Evolutionary conservation across 2,888 invertebrate species (phyloP), one percentile per base, ranked within the genome.

Genomic region (Adelphocoris suturalis): DNA sequence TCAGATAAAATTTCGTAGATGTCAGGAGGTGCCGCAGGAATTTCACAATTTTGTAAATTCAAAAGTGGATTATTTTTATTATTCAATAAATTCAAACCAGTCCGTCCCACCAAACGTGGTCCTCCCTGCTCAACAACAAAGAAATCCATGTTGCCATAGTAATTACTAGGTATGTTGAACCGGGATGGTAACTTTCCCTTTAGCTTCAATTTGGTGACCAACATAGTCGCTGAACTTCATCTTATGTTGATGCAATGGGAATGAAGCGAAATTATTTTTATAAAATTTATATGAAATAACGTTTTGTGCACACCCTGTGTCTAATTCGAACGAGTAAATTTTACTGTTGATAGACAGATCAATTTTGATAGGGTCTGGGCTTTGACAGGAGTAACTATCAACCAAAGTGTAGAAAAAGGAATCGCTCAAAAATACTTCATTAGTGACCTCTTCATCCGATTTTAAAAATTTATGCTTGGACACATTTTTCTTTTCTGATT

Each of bases 101-200:
- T 48, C 48, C 52, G 52, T 11, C 84, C 84, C 19, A 84, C n/a
- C 52, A 52, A 48, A 0, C 52, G 84, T 48, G 84, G 84, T n/a
- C 84, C 84, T 12, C 84, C 84, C 2, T 52, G 7, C 19, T 84
- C 84, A 19, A 84, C 84, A 5, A 84, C 57, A 46, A 7, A 84
- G 47, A 84, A 84, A 5, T 37, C 16, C 16, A 84, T 46, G 23
- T n/a, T 23, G 23, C 28, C 23, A 23, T 1, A 4, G 12, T 46
- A 37, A 9, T 37, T 37, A 5, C 16, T 82, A 7, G n/a, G n/a
- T n/a, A n/a, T 28, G 27, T 82, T 23, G 11, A 52, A 82, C 48
- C 19, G 84, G 84, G 16, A 19, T 48, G 14, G 28, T 55, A 14
- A 55, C 5, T 28, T 48, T 84, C 28, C 52, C 84, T 48, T 47